Percentiles rank a stretch among this genome's conserved stretches.
Conservation (phyloP, 2,113 vertebrate genomes). For the Pterocles gutturalis region DNA sequence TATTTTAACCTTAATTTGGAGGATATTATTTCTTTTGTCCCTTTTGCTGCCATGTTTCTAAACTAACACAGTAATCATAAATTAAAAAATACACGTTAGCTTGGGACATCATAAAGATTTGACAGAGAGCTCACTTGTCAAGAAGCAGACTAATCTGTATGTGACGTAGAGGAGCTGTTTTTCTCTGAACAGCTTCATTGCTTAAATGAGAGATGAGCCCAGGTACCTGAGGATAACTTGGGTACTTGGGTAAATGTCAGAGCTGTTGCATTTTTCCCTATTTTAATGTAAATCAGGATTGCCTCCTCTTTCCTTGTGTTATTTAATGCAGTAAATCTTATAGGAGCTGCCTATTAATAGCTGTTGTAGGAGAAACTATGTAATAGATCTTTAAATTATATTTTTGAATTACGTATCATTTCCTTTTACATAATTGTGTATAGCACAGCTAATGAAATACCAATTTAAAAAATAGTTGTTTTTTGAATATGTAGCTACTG, state of each 20-base stretch:
- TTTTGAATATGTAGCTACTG: neutral
- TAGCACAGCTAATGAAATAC: neutral
- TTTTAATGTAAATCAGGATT: constrained; percentile 35
- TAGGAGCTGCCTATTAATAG: constrained; percentile 37
- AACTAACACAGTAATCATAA: neutral
- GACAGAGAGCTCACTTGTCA: constrained; percentile 41
- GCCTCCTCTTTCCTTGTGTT: neutral
- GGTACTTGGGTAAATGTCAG: constrained; percentile 63
- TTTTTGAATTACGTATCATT: neutral
- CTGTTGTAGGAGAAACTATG: constrained; percentile 6
- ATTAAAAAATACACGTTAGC: neutral
- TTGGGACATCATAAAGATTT: constrained; percentile 16
- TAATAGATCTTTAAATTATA: neutral
- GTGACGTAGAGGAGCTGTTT: constrained; percentile 39
- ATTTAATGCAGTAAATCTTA: neutral
- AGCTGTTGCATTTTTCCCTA: constrained; percentile 37
- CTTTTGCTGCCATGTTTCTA: neutral
- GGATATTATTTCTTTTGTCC: constrained; percentile 20
- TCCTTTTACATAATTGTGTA: neutral
- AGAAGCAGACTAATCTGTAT: constrained; percentile 44
- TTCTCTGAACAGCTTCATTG: constrained; percentile 67
- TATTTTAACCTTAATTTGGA: neutral
- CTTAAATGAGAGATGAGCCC: constrained; percentile 64
- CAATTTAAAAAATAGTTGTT: neutral
- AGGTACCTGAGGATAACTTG: constrained; percentile 44